Percentiles rank a stretch among this genome's conserved stretches.
Evolutionary conservation across 2,888 invertebrate genomes (phyloP).

Genomic region (Calliopum simillimum): DNA sequence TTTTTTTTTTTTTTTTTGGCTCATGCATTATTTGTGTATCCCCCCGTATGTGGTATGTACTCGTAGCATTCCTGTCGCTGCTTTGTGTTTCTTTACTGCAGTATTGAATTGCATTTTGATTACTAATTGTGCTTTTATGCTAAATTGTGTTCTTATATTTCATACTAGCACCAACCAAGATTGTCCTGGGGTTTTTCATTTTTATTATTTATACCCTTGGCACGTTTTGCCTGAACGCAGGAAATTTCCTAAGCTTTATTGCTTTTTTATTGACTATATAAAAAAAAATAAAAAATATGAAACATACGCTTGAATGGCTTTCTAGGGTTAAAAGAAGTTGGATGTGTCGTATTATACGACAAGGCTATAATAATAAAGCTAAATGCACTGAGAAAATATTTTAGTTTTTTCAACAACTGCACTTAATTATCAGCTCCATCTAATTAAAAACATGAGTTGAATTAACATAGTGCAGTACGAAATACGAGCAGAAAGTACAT

Average conservation of each 20-base stretch:
- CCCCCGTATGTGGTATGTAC: background rate
- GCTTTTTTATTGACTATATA: conserved; percentile 31
- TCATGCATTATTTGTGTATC: too few relatives aligned
- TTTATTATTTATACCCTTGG: conserved; percentile 27
- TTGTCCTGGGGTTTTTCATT: background rate
- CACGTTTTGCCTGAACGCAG: conserved; percentile 29
- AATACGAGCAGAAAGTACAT: too few relatives aligned
- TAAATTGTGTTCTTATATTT: too few relatives aligned
- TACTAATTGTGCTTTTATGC: conserved; percentile 25
- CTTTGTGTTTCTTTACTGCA: background rate
- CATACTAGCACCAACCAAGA: too few relatives aligned
- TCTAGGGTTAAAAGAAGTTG: too few relatives aligned
- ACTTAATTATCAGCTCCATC: too few relatives aligned
- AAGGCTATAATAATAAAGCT: too few relatives aligned
- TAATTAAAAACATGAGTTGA: too few relatives aligned
- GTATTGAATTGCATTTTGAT: conserved; percentile 29
- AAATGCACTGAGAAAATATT: too few relatives aligned
- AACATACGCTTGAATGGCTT: conserved; percentile 9
- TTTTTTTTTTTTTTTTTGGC: background rate
- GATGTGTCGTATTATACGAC: too few relatives aligned
- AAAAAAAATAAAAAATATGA: conserved; percentile 14
- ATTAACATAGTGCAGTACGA: too few relatives aligned
- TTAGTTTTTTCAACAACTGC: too few relatives aligned
- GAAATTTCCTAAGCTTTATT: conserved; percentile 31
- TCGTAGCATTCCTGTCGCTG: background rate